Conservation (phyloP, 2,113 vertebrate species). For the Pterocles burchelli region DNA sequence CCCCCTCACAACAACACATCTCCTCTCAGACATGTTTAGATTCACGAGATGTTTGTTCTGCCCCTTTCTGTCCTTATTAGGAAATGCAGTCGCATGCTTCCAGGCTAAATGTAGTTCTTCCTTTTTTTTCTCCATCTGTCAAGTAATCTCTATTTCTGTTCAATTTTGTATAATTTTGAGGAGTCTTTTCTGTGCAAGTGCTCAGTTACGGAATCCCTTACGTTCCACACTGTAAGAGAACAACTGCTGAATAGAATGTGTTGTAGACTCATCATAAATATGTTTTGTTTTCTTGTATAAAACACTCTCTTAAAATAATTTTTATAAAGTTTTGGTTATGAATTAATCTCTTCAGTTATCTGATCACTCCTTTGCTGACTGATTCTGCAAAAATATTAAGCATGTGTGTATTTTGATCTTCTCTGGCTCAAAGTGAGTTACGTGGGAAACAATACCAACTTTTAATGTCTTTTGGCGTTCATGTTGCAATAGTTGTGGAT, state of each 20-base stretch:
- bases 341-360: neutral
- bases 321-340: neutral
- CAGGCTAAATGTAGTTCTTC: neutral
- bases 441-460: neutral
- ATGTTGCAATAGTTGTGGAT: neutral
- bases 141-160: neutral
- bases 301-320: neutral
- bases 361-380: neutral
- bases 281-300: neutral
- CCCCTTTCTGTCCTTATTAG: constrained; percentile 16
- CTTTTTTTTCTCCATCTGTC: neutral
- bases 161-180: neutral
- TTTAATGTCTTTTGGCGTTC: neutral
- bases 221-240: neutral
- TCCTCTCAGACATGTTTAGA: neutral
- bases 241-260: neutral
- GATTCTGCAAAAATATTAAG: neutral
- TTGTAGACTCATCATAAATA: neutral
- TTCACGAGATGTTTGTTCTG: neutral
- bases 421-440: neutral
- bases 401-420: neutral
- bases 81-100: neutral
- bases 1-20: neutral
- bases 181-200: neutral
- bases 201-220: neutral